These are phyloP conservation scores for Vombatus ursinus DNA, from an alignment of 2,113 vertebrate species.

Conservation along the genomic window DNA sequence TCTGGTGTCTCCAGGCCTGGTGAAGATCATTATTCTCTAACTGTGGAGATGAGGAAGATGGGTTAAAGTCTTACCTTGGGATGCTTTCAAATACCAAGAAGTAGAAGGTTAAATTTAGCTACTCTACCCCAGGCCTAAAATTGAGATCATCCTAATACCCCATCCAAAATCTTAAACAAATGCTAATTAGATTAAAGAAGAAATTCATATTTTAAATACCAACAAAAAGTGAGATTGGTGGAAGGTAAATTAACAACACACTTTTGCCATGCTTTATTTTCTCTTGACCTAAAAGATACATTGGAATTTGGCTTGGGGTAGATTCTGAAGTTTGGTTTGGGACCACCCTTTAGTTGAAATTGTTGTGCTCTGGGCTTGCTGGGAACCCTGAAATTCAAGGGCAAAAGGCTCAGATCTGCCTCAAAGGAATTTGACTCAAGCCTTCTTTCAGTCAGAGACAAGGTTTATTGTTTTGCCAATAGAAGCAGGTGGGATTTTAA, in stretches of 20 bases:
- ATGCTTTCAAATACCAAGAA: background rate
- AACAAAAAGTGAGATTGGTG: background rate
- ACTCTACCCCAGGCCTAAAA: background rate
- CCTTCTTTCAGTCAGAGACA: too few species aligned
- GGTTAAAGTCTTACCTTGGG: background rate
- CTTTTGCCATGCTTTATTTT: background rate
- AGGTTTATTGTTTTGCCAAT: too few species aligned
- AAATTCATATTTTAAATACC: background rate
- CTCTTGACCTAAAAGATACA: background rate
- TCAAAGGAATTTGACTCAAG: too few species aligned
- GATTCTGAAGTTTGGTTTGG: background rate
- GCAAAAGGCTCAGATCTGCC: too few species aligned
- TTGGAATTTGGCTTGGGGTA: background rate
- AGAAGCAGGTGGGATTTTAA: too few species aligned
- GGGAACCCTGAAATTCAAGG: too few species aligned
- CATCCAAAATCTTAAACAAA: background rate
- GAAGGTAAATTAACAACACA: background rate
- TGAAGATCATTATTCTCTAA: constrained; percentile 8
- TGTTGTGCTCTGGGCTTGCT: too few species aligned
- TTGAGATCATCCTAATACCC: background rate
- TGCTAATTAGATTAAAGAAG: background rate
- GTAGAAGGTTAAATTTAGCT: background rate
- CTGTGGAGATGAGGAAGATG: background rate
- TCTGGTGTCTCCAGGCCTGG: constrained; percentile 6
- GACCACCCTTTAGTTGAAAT: background rate